A percentile compares a stretch with the other conserved stretches of the same genome.
phyloP scores from a whole-genome alignment of 2,113 vertebrate species.

The Fulmarus glacialis region DNA sequence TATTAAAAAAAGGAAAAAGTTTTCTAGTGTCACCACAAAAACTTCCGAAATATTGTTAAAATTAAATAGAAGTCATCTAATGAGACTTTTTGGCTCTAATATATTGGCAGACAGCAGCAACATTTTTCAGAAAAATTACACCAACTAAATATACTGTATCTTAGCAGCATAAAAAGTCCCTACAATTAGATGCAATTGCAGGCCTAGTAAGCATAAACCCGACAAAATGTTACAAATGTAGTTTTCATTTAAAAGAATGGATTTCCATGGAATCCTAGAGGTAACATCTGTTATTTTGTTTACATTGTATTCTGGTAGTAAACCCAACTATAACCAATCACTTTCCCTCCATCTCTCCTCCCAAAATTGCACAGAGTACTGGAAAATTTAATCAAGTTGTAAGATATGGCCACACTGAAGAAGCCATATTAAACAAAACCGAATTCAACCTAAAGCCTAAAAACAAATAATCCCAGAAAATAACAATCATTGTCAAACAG shows the following conservation, averaged over 20 bases:
- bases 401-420: constrained; percentile 30
- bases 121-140: constrained; percentile 57
- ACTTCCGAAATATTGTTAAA: constrained; percentile 44
- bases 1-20: not conserved
- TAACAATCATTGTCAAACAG: not conserved
- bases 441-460: constrained; percentile 25
- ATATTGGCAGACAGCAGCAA: constrained; percentile 75
- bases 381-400: constrained; percentile 32
- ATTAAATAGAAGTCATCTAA: constrained; percentile 60
- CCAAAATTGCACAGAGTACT: constrained; percentile 36
- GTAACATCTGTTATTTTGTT: constrained; percentile 69
- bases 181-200: constrained; percentile 67
- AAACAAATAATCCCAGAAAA: not conserved
- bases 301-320: constrained; percentile 54
- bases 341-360: not conserved
- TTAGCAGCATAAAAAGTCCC: constrained; percentile 79
- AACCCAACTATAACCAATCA: not conserved
- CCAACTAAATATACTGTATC: constrained; percentile 55
- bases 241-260: constrained; percentile 45
- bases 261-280: constrained; percentile 72
- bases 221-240: constrained; percentile 59
- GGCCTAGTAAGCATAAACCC: constrained; percentile 71
- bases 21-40: constrained; percentile 49
- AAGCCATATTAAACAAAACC: constrained; percentile 37
- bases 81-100: constrained; percentile 73